These are phyloP conservation scores for Myotis findleyi DNA, from an alignment of 2,797 vertebrate genomes.

Conservation along the genomic window DNA sequence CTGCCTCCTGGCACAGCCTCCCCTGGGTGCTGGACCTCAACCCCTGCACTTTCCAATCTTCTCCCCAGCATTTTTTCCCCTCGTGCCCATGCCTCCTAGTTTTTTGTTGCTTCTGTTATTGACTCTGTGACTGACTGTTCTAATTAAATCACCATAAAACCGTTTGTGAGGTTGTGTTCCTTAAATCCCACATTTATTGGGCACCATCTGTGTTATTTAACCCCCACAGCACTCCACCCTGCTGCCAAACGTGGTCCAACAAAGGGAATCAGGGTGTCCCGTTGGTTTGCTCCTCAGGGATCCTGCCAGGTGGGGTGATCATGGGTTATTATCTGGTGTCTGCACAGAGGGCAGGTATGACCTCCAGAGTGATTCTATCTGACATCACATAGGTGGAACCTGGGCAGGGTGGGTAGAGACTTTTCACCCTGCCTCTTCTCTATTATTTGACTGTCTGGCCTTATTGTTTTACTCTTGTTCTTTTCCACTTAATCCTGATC, in stretches of 20 bases:
- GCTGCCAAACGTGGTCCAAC: not conserved
- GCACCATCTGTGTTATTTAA: not conserved
- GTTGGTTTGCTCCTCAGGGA: rapidly evolving
- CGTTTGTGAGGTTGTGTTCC: not conserved
- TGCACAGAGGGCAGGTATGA: not conserved
- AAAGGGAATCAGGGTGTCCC: not conserved
- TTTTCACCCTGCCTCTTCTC: not conserved
- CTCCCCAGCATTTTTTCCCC: not conserved
- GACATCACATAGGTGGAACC: rapidly evolving
- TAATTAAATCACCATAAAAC: slow-evolving; percentile 48
- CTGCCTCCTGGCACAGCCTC: not conserved
- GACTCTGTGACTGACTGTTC: slow-evolving; percentile 44
- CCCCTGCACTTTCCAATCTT: not conserved
- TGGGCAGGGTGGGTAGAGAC: rapidly evolving
- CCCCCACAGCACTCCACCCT: not conserved
- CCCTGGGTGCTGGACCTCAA: not conserved
- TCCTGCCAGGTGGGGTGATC: not conserved
- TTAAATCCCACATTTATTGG: not conserved
- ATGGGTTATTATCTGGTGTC: rapidly evolving
- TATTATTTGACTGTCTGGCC: not conserved
- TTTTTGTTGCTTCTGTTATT: slow-evolving; percentile 14
- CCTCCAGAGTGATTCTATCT: not conserved
- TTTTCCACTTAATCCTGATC: not conserved
- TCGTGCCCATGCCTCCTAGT: not conserved
- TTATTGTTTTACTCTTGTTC: not conserved